phyloP scores from a whole-genome alignment of 2,888 invertebrate species.

The Ennomos erosarius region DNA sequence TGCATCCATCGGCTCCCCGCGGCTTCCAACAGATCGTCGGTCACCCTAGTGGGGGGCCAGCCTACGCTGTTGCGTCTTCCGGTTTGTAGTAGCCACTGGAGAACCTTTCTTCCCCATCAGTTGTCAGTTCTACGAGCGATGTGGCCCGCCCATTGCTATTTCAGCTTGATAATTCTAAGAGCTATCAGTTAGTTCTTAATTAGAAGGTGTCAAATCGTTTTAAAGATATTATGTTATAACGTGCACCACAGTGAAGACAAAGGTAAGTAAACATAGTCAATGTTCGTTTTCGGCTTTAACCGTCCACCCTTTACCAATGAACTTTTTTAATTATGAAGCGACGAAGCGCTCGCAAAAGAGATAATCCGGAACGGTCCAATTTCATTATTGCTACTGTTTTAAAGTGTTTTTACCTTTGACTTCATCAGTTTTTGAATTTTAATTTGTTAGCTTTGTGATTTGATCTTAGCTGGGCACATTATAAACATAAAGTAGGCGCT shows the following conservation, averaged over 20 bases:
- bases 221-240: too few relatives aligned
- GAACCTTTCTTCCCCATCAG: too few relatives aligned
- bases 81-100: too few relatives aligned
- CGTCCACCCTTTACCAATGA: constrained; percentile 39
- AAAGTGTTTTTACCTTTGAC: constrained; percentile 35
- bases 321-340: constrained; percentile 46
- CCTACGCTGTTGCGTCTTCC: too few relatives aligned
- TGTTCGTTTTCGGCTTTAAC: constrained; percentile 40
- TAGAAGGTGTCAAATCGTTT: too few relatives aligned
- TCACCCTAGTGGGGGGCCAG: too few relatives aligned
- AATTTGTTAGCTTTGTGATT: constrained; percentile 19
- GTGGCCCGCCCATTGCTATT: too few relatives aligned
- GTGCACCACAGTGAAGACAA: constrained; percentile 26
- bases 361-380: constrained; percentile 44
- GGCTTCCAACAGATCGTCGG: too few relatives aligned
- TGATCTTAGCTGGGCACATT: constrained; percentile 4
- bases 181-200: too few relatives aligned
- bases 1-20: too few relatives aligned
- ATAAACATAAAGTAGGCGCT: constrained; percentile 8
- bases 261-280: constrained; percentile 41
- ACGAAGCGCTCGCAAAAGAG: constrained; percentile 38
- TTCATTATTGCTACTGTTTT: constrained; percentile 42
- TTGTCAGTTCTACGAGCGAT: too few relatives aligned
- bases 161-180: too few relatives aligned
- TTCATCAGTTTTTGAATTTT: constrained; percentile 19